Evolutionary conservation across 2,888 invertebrate species (phyloP).

Genomic region (Drosophila meridionalis): DNA sequence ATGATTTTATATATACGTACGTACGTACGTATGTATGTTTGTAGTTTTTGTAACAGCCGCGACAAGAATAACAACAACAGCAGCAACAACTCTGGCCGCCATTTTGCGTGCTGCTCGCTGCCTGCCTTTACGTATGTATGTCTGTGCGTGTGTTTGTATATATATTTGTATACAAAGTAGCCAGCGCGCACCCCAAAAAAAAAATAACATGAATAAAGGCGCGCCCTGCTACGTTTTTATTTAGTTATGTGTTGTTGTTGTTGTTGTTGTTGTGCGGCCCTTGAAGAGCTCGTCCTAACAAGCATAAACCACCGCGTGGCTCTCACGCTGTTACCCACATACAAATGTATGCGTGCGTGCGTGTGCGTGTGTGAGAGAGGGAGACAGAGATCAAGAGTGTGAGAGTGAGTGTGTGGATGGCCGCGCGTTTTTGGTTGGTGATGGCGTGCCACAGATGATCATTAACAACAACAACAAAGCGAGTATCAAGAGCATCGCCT

Average conservation of each 20-base stretch:
- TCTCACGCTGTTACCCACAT: constrained; percentile 54
- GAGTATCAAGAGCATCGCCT: constrained; percentile 21
- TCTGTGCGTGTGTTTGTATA: constrained; percentile 11
- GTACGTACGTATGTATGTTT: too few relatives aligned
- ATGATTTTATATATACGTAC: constrained; percentile 51
- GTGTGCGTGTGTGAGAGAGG: constrained; percentile 16
- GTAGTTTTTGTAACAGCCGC: constrained; percentile 58
- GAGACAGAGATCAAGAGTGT: constrained; percentile 34
- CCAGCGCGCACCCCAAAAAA: constrained; percentile 55
- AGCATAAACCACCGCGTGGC: constrained; percentile 66
- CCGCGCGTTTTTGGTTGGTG: constrained; percentile 78
- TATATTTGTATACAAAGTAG: constrained; percentile 56
- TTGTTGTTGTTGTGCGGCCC: constrained; percentile 41
- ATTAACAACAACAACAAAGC: constrained; percentile 47
- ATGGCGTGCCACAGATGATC: constrained; percentile 76
- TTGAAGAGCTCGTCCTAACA: constrained; percentile 66
- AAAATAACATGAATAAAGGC: constrained; percentile 23
- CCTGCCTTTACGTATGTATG: background rate
- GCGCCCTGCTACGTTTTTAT: constrained; percentile 45
- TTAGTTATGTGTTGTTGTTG: constrained; percentile 35
- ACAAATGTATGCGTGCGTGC: constrained; percentile 12
- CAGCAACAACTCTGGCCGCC: constrained; percentile 40
- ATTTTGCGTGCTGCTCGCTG: constrained; percentile 39
- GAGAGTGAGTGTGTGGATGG: constrained; percentile 66
- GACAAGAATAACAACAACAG: constrained; percentile 31